Base-by-base conservation (phyloP, 2,888 invertebrate species). In the Drosophila lutescens region DNA sequence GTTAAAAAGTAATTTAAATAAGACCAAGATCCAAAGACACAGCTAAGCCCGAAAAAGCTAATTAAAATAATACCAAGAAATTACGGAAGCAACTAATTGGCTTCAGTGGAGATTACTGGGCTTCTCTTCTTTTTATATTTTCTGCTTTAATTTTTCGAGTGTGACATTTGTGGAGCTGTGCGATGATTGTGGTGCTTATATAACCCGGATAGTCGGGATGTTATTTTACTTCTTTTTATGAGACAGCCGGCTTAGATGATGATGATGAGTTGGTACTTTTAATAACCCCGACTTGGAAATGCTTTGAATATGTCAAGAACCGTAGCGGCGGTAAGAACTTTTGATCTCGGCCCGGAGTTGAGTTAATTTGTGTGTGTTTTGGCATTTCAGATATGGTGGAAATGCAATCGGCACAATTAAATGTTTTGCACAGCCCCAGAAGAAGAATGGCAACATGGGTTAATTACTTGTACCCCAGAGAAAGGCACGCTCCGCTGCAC, bases 61-160 rank as follows among this genome's bases (percentile, higher is more conserved):
- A 84, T 84, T 87, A 88, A 85, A 88, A 89, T 81, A 87, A 87
- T 87, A 84, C 84, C 72, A 89, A 87, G 88, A 89, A 87, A 81
- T 85, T 89, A 82, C 89, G 85, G 88, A 87, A 87, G 82, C 86
- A 71, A 68, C 86, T 85, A 85, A 85, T 79, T 85, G 89, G 89
- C 80, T 66, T 38, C 53, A 58, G 26, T 56, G 34, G 47, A 63
- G 50, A 55, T 61, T 66, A 17, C 47, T 49, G 62, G 17, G 15
- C 62, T 49, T 49, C 49, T 63, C 34, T 41, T 49, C 63, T 38
- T 49, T 63, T 53, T 59, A 30, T 59, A 51, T 53, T 46, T 58
- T 40, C 38, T 40, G 69, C 15, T 69, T 55, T 66, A 55, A 40
- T 54, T 69, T 68, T 69, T 65, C 50, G 63, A 65, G 69, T 80